phyloP scores from a whole-genome alignment of 2,888 invertebrate genomes.

The Brachylomia viminalis region DNA sequence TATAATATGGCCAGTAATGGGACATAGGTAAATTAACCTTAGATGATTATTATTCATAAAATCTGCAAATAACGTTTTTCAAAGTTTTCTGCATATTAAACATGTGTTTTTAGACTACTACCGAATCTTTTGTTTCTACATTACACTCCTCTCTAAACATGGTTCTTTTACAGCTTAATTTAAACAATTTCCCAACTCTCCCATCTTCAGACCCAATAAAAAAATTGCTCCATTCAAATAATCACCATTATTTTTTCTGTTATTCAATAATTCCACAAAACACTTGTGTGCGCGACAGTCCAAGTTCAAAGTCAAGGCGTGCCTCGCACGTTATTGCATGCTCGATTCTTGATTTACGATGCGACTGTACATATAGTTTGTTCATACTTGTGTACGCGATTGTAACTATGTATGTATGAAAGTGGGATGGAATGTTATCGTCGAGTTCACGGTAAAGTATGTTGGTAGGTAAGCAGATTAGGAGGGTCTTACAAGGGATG shows the following conservation, averaged over 20 bases:
- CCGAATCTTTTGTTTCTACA: not conserved
- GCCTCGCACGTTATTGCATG: slow-evolving; percentile 74
- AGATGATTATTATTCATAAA: not conserved
- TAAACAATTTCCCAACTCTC: not conserved
- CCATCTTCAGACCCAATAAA: not conserved
- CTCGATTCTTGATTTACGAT: slow-evolving; percentile 81
- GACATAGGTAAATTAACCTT: not conserved
- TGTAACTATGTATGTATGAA: slow-evolving; percentile 43
- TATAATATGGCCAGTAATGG: not conserved
- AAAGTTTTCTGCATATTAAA: not conserved
- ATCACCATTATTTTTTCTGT: slow-evolving; percentile 13
- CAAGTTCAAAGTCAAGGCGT: slow-evolving; percentile 86
- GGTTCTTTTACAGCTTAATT: not conserved
- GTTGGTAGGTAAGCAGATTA: not conserved
- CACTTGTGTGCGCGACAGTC: slow-evolving; percentile 73
- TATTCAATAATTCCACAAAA: slow-evolving; percentile 37
- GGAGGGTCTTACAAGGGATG: not conserved
- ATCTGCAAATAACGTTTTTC: not conserved
- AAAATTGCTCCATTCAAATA: not conserved
- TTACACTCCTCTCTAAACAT: not conserved
- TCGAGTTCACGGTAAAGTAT: slow-evolving; percentile 15
- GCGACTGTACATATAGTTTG: slow-evolving; percentile 65
- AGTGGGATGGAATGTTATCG: slow-evolving; percentile 58
- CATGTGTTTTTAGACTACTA: not conserved
- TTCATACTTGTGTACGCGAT: slow-evolving; percentile 48